Conservation (phyloP, 1,140 invertebrate genomes). For the Paralvinella palmiformis region DNA sequence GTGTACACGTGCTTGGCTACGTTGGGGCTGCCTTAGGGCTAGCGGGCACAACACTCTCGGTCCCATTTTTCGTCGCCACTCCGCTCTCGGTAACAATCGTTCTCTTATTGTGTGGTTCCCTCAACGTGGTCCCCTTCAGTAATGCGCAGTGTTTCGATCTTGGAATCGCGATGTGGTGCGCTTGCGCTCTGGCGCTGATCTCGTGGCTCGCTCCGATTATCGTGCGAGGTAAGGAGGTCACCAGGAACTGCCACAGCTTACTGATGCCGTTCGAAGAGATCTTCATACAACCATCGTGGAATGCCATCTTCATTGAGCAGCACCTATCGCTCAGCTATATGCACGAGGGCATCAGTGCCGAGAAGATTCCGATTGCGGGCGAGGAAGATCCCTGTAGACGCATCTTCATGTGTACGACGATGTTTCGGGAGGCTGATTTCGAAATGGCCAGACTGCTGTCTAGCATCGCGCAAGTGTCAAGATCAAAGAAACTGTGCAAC, state of each 20-base stretch:
- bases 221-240: not conserved
- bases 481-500: not conserved
- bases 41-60: not conserved
- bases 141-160: not conserved
- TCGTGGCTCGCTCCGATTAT: not conserved
- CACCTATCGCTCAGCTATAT: not conserved
- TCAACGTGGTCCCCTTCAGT: not conserved
- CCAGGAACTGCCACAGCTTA: not conserved
- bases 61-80: not conserved
- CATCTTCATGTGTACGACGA: not conserved
- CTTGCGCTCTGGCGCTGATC: not conserved
- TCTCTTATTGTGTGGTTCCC: not conserved
- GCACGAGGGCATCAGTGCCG: not conserved
- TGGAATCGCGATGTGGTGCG: not conserved
- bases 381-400: not conserved
- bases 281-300: not conserved
- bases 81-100: not conserved
- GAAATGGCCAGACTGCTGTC: not conserved
- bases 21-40: not conserved
- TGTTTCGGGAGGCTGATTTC: not conserved
- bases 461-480: not conserved
- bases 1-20: not conserved
- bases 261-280: not conserved
- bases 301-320: not conserved
- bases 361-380: not conserved